Evolutionary conservation across 2,113 vertebrate species (phyloP), one percentile per base, ranked within the genome.

Genomic region (Casuarius casuarius): DNA sequence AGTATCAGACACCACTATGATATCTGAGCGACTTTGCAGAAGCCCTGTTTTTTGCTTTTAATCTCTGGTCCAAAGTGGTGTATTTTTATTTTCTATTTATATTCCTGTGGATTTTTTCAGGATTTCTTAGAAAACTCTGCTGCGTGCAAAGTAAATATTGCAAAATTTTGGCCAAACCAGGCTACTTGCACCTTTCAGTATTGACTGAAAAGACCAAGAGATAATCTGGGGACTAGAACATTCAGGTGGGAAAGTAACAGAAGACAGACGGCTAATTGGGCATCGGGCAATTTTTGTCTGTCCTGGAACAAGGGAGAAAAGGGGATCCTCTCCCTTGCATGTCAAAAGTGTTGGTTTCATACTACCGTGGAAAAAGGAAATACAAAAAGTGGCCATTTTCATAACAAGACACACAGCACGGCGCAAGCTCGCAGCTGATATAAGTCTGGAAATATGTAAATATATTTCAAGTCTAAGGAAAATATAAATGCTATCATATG

Each of bases 1-100:
- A 73, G 67, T 74, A 95, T 85, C 89, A 93, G 81, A 49, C 61
- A 95, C 61, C 44, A 70, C 87, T 92, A 49, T 42, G 72, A 65
- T 89, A 72, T 58, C 48, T 54, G 33, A 93, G 12, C 5, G 89
- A 59, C 42, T 42, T 59, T 66, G 23, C 26, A 89, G 58, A 77
- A 94, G 13, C 14, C 16, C n/a, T 65, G 10, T 56, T 0, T 61
- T 89, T 78, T 46, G 9, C 16, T 70, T 91, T 85, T 82, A 80
- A 52, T 5, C 12, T 70, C 40, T 59, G 2, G 3, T n/a, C 62
- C 12, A 61, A 79, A 77, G n/a, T 28, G 78, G 2, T 15, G 2
- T 51, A 28, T 4, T 67, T 54, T 63, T 48, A 35, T 74, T 61
- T 92, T 71, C 20, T 58, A 5, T 51, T 25, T 2, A 46, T 49